These are phyloP conservation scores for Pentamera pediparva DNA, from an alignment of 53 echinoderm and acorn worm genomes.

Conservation along the genomic window DNA sequence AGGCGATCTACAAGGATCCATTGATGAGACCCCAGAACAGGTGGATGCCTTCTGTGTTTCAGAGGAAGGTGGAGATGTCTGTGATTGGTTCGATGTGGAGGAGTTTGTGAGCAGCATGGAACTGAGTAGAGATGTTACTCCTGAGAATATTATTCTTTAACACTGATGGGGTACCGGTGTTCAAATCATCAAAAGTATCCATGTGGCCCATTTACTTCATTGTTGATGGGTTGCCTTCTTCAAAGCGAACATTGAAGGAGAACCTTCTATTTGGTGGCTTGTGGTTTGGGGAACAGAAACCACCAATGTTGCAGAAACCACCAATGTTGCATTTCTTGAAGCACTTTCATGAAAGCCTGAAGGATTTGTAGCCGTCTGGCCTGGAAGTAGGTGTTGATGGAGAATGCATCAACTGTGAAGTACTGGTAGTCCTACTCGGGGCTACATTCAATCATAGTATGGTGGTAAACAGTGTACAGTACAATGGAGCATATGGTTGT, in stretches of 20 bases:
- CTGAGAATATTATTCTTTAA: not conserved
- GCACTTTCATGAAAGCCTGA: not conserved
- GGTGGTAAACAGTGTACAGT: too few relatives aligned
- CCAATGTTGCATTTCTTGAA: not conserved
- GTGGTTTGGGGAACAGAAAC: slow-evolving; percentile 41
- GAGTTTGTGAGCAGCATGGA: not conserved
- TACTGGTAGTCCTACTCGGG: not conserved
- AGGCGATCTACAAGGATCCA: not conserved
- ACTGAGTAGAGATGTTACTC: not conserved
- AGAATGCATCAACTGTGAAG: not conserved
- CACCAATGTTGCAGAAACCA: too few relatives aligned
- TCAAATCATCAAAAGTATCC: slow-evolving; percentile 18
- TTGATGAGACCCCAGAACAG: not conserved
- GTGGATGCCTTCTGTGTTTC: not conserved
- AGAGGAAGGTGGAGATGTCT: not conserved
- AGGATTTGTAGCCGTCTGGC: not conserved
- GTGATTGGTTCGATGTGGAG: not conserved
- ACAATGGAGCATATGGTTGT: not conserved
- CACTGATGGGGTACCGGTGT: slow-evolving; percentile 29
- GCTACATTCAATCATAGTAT: not conserved
- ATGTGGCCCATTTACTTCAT: slow-evolving; percentile 18
- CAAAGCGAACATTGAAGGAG: slow-evolving; percentile 14
- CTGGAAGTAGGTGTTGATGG: not conserved
- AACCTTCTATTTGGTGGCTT: slow-evolving; percentile 43
- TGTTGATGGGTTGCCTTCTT: slow-evolving; percentile 23